Base-by-base conservation (phyloP, 2,113 vertebrate genomes). In the Amazona guildingii region DNA sequence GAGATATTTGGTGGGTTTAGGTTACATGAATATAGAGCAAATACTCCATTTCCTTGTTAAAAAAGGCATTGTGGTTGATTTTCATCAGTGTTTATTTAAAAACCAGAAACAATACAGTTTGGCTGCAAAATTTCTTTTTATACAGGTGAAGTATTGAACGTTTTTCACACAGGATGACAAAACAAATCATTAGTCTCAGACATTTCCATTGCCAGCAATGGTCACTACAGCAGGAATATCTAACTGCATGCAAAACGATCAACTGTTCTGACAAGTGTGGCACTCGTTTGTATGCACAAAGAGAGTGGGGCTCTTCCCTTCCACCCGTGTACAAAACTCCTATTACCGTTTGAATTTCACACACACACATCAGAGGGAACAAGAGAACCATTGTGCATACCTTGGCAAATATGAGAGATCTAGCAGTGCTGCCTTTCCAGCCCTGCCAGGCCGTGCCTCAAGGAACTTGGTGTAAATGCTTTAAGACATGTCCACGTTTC, bases 51-150 rank as follows among this genome's bases (percentile, higher is more conserved):
- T 55, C 31, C 41, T 59, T 88, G 51, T 88, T 74, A 66, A 88
- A 81, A 87, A 82, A 79, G 37, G n/a, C 55, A n/a, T 14, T 9
- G 64, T 48, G 31, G 21, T 68, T 79, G 27, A 75, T 92, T 90
- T 92, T 95, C 39, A 79, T 23, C 57, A 70, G 20, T 81, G n/a
- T 96, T 93, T 97, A 95, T 97, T 97, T 88, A 85, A 94, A 96
- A 97, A 95, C 11, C 27, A 74, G 62, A 70, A 86, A 82, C 55
- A 74, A 11, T 59, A 80, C 27, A 43, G 27, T 83, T 90, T 85
- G 57, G 66, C 69, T 86, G 79, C 63, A 86, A 76, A 62, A 69
- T 57, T 90, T 39, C 7, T 77, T 70, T 75, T 68, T 93, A n/a
- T 87, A 94, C 44, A 86, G 81, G 44, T 82, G 17, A 74, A 77